Base-by-base conservation (phyloP, 2,797 vertebrate species). In the Australoheros facetus region DNA sequence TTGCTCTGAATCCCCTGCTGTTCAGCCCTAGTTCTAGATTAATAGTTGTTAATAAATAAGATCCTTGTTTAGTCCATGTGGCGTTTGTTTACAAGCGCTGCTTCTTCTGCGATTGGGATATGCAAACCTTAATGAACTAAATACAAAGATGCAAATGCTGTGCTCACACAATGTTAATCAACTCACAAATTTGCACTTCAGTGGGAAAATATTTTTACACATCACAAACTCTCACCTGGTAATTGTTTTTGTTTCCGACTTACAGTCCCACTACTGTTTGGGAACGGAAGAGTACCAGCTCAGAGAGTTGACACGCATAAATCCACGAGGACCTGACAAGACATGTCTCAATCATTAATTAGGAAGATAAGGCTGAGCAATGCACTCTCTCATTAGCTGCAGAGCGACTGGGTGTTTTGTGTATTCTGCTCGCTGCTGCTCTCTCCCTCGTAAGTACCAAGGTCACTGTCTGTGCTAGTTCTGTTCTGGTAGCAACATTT, bases 341-440 rank as follows among this genome's bases (percentile, higher is more conserved):
- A 88, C 85, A 85, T 60, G 39, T 90, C 86, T 90, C 82, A 59
- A 17, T 90, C 85, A 87, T 87, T 90, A 88, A 91, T 87, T 90
- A 88, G 32, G 28, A 77, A 83, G 82, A 91, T 87, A 81, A 87
- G 85, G 83, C 85, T 77, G 85, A 89, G 86, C 73, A 42, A 53
- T 37, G 82, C 53, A n/a, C n/a, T 66, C 13, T 12, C 80, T 90
- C 86, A 89, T 90, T 88, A 89, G 85, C 60, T 28, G 70, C 34
- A 32, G 54, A 89, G 84, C 10, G 82, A 62, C 82, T 73, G 85
- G 87, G 60, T 26, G 90, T 73, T 58, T 82, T 85, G 81, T 83
- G 72, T 26, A 28, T 83, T 82, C 75, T 34, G 56, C 78, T 73
- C 3, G 55, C 45, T 4, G 19, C 14, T 0, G 5, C 28, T 21